Conservation (phyloP, 2,888 invertebrate species). For the Autographa gamma region DNA sequence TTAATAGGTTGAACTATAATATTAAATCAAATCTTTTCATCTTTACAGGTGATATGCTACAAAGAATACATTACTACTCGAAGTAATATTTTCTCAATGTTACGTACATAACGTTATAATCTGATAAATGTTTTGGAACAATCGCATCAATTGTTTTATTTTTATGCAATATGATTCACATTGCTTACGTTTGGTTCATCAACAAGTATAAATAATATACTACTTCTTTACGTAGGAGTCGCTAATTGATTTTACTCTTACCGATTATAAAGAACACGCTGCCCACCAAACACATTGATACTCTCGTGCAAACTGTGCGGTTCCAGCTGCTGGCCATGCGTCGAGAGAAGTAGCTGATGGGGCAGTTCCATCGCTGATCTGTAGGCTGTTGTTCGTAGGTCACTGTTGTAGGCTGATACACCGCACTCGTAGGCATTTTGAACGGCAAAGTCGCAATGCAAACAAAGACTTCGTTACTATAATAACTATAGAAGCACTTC, state of each 20-base stretch:
- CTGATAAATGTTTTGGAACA: constrained; percentile 13
- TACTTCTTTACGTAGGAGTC: not conserved
- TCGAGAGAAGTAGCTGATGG: constrained; percentile 88
- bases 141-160: constrained; percentile 17
- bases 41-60: not conserved
- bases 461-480: constrained; percentile 50
- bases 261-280: constrained; percentile 83
- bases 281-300: constrained; percentile 81
- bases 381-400: constrained; percentile 91
- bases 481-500: constrained; percentile 44
- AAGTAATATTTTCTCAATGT: not conserved
- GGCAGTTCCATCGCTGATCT: constrained; percentile 88
- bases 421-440: constrained; percentile 92
- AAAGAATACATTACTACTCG: constrained; percentile 6
- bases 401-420: constrained; percentile 94
- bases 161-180: constrained; percentile 35
- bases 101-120: constrained; percentile 2
- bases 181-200: constrained; percentile 13
- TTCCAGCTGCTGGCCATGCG: constrained; percentile 86
- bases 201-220: constrained; percentile 12
- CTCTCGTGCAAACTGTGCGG: constrained; percentile 79
- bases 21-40: not conserved
- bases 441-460: constrained; percentile 57
- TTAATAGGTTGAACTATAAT: not conserved
- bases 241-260: constrained; percentile 63